Percentiles rank a stretch among this genome's conserved stretches.
Conservation (phyloP, 2,113 vertebrate genomes). For the Austrofundulus limnaeus region DNA sequence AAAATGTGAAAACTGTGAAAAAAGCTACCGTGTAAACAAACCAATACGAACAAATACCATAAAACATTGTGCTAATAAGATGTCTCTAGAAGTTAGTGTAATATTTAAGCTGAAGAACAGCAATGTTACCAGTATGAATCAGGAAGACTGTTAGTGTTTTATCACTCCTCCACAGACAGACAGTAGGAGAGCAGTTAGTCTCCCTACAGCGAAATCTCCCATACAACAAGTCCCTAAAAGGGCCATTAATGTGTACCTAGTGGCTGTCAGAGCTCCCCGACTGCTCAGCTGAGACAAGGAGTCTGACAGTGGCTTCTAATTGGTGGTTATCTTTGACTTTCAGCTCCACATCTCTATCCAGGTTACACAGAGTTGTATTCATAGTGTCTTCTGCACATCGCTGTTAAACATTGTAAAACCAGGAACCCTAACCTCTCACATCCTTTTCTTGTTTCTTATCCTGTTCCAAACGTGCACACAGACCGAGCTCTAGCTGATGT, state of each 20-base stretch:
- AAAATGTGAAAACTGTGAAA: no score
- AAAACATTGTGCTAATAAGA: not conserved
- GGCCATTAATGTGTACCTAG: constrained; percentile 13
- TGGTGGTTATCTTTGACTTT: constrained; percentile 8
- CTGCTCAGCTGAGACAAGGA: constrained; percentile 2
- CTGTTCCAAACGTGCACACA: constrained; percentile 5
- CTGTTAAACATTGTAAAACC: not conserved
- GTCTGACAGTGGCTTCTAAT: constrained; percentile 16
- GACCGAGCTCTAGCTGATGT: not conserved
- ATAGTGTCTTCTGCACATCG: not conserved
- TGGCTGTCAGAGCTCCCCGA: constrained; percentile 1
- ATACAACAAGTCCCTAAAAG: not conserved
- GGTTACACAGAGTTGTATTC: not conserved
- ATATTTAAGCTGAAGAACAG: not conserved
- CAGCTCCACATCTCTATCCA: constrained; percentile 4
- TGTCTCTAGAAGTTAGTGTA: not conserved
- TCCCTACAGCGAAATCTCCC: not conserved
- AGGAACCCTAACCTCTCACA: not conserved
- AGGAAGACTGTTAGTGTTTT: not conserved
- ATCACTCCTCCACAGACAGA: not conserved
- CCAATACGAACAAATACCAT: not conserved
- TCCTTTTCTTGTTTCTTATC: not conserved
- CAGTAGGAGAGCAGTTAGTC: not conserved
- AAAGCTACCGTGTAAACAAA: no score
- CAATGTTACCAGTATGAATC: not conserved